Evolutionary conservation across 2,113 vertebrate genomes (phyloP).

Genomic region (Pteropus alecto): DNA sequence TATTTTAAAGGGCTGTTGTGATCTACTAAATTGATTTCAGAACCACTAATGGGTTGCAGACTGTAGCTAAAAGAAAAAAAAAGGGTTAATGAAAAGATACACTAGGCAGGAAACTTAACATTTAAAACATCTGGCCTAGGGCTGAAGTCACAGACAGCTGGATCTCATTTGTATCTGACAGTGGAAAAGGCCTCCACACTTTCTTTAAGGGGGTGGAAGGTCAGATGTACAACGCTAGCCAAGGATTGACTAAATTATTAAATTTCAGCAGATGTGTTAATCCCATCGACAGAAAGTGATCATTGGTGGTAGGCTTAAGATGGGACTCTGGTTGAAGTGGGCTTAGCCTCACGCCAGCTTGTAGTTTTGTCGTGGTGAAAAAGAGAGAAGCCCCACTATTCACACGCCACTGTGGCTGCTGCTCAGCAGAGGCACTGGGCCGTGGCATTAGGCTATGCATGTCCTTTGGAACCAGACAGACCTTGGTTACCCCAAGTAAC

Average conservation of each 20-base stretch:
- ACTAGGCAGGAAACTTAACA: slow-evolving; percentile 3
- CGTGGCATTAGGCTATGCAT: background rate
- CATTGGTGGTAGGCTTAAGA: background rate
- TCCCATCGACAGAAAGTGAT: background rate
- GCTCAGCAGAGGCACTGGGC: background rate
- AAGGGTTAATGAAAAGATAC: background rate
- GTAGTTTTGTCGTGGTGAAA: background rate
- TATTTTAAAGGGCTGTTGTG: slow-evolving; percentile 14
- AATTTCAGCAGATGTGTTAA: background rate
- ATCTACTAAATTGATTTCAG: slow-evolving; percentile 8
- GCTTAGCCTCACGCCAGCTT: background rate
- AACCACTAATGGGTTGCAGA: background rate
- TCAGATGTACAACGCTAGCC: background rate
- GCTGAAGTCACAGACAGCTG: slow-evolving; percentile 26
- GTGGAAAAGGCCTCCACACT: background rate
- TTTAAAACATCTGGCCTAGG: slow-evolving; percentile 27
- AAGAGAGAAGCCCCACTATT: background rate
- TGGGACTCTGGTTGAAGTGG: background rate
- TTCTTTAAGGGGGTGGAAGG: background rate
- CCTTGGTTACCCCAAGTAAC: background rate
- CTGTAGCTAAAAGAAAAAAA: background rate
- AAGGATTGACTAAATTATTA: background rate
- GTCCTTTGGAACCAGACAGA: background rate
- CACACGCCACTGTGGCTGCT: background rate
- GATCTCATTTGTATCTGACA: slow-evolving; percentile 38